phyloP scores from a whole-genome alignment of 2,888 invertebrate species.

The Agrenia bidenticulata region DNA sequence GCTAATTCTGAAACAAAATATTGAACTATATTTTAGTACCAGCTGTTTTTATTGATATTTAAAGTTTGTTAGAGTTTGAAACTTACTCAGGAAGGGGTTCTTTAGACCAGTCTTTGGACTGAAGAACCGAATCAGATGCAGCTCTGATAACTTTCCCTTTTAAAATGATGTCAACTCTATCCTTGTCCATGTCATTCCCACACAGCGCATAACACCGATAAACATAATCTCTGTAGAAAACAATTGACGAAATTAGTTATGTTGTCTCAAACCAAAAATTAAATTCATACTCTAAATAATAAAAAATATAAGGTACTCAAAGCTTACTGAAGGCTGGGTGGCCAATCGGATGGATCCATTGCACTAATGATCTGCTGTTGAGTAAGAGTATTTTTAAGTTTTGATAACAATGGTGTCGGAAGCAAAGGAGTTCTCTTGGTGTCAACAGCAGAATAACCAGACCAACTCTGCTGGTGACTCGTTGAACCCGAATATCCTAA shows the following conservation, averaged over 20 bases:
- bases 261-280: not conserved
- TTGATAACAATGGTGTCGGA: conserved; percentile 29
- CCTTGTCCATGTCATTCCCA: conserved; percentile 81
- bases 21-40: not conserved
- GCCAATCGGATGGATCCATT: conserved; percentile 47
- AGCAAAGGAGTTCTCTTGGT: conserved; percentile 25
- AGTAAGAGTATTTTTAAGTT: conserved; percentile 13
- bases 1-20: conserved; percentile 38
- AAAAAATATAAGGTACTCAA: too few species aligned
- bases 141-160: conserved; percentile 92
- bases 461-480: conserved; percentile 14
- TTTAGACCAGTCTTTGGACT: conserved; percentile 89
- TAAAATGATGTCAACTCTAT: conserved; percentile 89
- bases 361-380: conserved; percentile 16
- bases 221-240: conserved; percentile 77
- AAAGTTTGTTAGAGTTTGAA: too few species aligned
- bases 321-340: conserved; percentile 48
- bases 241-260: not conserved
- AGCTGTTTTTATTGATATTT: not conserved
- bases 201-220: conserved; percentile 90
- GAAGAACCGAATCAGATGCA: conserved; percentile 81
- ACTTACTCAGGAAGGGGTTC: conserved; percentile 80
- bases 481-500: not conserved
- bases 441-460: not conserved
- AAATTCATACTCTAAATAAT: too few species aligned